A percentile compares a stretch with the other conserved stretches of the same genome.
Evolutionary conservation across 2,797 vertebrate species (phyloP).

Genomic region (Chaetodon trifasciatus): DNA sequence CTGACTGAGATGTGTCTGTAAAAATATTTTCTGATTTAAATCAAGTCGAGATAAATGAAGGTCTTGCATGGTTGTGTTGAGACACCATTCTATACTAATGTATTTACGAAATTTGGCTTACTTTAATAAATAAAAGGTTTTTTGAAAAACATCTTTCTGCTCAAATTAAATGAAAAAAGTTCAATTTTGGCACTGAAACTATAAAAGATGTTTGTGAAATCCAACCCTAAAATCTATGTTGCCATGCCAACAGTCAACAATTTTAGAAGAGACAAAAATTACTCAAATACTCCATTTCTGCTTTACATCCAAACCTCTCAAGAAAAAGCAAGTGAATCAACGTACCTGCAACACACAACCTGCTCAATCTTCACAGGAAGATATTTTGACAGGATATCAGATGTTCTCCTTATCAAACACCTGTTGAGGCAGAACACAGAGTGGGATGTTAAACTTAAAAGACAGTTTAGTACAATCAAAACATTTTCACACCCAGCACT

Average conservation of each 20-base stretch:
- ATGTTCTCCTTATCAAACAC: constrained; percentile 97
- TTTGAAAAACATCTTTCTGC: neutral
- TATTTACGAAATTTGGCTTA: neutral
- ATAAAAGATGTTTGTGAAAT: too few relatives aligned
- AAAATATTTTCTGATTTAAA: neutral
- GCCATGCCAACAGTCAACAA: neutral
- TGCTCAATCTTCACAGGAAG: constrained; percentile 98
- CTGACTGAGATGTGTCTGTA: neutral
- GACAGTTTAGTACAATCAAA: neutral
- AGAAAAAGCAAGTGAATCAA: neutral
- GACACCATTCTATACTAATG: neutral
- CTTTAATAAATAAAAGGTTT: neutral
- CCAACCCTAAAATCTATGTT: neutral
- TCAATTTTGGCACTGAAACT: too few relatives aligned
- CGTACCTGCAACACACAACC: constrained; percentile 97
- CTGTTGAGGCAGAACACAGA: constrained; percentile 74
- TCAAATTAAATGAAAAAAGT: neutral
- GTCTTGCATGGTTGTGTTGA: neutral
- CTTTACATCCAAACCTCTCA: neutral
- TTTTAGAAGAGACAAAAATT: neutral
- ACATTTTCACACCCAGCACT: neutral
- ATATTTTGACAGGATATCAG: constrained; percentile 98
- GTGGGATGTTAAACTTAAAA: neutral
- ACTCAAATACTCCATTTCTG: neutral
- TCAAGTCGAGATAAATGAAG: neutral